Base-by-base conservation (phyloP, 1,140 invertebrate species). In the Trinorchestia longiramus region DNA sequence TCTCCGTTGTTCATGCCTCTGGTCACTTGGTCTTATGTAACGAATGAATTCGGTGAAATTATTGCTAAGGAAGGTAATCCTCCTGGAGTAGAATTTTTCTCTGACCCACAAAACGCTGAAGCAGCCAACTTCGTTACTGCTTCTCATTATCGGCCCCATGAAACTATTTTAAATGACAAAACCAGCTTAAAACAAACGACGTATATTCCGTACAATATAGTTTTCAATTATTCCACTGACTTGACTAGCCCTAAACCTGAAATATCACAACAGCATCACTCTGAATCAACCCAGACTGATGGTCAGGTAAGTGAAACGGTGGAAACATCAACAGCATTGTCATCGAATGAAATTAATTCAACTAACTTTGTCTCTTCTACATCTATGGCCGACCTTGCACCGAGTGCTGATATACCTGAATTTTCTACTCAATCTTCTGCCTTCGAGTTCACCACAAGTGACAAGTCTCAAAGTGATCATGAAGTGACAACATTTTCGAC, bases 21-120 rank as follows among this genome's bases (percentile, higher is more conserved):
- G 11, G 92, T 94, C 40, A 94, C 92, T 19, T 94, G 92, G 92
- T 94, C 92, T 44, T 94, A 94, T 36, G 92, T 94, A 40, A 94
- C 92, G 6, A 94, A 94, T 94, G 92, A 94, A n/a, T 40, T 94
- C 40, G 92, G 92, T 8, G 92, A 94, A 94, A 94, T 94, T 6
- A 94, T 94, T 47, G 92, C 92, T 0, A 47, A n/a, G 40, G 92
- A 94, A 94, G 92, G 92, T 19, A 36, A 94, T 47, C 92, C 92
- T 94, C 92, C 92, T 41, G 40, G 15, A 47, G 15, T 77, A 23
- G 1, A 77, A 77, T 77, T 77, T 23, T 77, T 28, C 28, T 77
- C 28, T 77, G 62, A 36, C 8, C 15, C 28, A 23, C 15, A 77
- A 77, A 77, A 77, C 28, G 1, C 15, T 77, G 36, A 77, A 77